Evolutionary conservation across 1,140 invertebrate genomes (phyloP).

Genomic region (Drosophila elegans): DNA sequence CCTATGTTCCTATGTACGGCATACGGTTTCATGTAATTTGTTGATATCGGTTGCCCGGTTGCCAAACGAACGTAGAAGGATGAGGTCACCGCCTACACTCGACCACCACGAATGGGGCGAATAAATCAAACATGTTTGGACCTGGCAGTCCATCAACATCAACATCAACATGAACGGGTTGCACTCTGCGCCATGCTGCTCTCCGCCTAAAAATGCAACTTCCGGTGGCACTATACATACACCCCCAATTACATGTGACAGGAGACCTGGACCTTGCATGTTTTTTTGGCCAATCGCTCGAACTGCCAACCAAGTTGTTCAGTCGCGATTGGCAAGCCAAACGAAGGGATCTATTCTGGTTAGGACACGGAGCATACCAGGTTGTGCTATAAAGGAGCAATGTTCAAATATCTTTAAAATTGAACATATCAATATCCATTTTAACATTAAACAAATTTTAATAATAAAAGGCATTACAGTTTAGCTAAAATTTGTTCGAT

Average conservation of each 20-base stretch:
- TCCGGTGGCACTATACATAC: conserved; percentile 2
- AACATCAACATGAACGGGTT: conserved; percentile 2
- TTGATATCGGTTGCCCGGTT: conserved; percentile 57
- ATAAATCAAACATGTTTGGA: conserved; percentile 41
- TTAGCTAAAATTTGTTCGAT: too few relatives aligned
- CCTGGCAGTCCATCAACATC: conserved; percentile 31
- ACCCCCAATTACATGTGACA: conserved; percentile 19
- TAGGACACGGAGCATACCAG: not conserved
- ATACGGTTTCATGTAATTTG: conserved; percentile 51
- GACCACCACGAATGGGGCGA: conserved; percentile 5
- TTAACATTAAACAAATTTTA: too few relatives aligned
- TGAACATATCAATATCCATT: not conserved
- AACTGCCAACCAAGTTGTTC: not conserved
- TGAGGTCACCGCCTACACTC: conserved; percentile 3
- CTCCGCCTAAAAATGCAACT: conserved; percentile 14
- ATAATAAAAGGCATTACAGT: too few relatives aligned
- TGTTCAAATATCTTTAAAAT: not conserved
- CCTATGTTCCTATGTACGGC: conserved; percentile 17
- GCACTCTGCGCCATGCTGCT: not conserved
- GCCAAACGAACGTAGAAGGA: not conserved
- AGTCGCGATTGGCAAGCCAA: conserved; percentile 36
- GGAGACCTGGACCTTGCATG: conserved; percentile 7
- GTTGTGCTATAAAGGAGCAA: not conserved
- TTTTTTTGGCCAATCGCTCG: conserved; percentile 12
- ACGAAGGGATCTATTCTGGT: conserved; percentile 9